Base-by-base conservation (phyloP, 1,140 invertebrate species). In the Drosophila seguyi region DNA sequence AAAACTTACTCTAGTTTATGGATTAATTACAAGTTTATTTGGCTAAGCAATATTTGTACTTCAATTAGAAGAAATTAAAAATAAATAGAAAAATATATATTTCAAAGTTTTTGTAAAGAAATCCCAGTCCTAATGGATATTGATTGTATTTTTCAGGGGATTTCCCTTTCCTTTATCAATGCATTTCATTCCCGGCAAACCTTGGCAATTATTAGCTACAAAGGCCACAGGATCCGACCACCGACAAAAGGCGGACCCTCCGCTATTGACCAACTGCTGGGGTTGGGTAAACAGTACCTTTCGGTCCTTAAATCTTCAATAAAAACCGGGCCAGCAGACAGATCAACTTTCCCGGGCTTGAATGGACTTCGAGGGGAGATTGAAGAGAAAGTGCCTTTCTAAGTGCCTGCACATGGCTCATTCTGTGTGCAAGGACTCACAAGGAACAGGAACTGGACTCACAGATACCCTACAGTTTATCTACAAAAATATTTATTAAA, bases 341-440 rank as follows among this genome's bases (percentile, higher is more conserved):
- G 69, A 34, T 71, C 41, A 68, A 41, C 39, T 44, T 58, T 73
- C 55, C 60, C 22, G 7, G 22, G 13, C 53, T 16, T 20, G 16
- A 29, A 18, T 31, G 14, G 47, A n/a, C 22, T n/a, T 34, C 42
- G 11, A 39, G 45, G 18, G 29, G 22, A 34, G 27, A 36, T 22
- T 42, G 38, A 50, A 22, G 36, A 53, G 66, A 44, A 67, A 74
- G 55, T 73, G 27, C n/a, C 38, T n/a, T 20, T 22, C 20, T 53
- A 59, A 73, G 71, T 72, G 69, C 66, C 52, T 72, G 69, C 69
- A 73, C 69, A 72, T 42, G 66, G 57, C 65, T 45, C 53, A 29
- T 42, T 45, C 42, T 69, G 18, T 57, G 29, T 22, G 31, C n/a
- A 27, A 47, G 58, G n/a, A n/a, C n/a, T n/a, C n/a, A n/a, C 22